Evolutionary conservation across 2,888 invertebrate genomes (phyloP), one percentile per base, ranked within the genome.

Genomic region (Baronia brevicornis): DNA sequence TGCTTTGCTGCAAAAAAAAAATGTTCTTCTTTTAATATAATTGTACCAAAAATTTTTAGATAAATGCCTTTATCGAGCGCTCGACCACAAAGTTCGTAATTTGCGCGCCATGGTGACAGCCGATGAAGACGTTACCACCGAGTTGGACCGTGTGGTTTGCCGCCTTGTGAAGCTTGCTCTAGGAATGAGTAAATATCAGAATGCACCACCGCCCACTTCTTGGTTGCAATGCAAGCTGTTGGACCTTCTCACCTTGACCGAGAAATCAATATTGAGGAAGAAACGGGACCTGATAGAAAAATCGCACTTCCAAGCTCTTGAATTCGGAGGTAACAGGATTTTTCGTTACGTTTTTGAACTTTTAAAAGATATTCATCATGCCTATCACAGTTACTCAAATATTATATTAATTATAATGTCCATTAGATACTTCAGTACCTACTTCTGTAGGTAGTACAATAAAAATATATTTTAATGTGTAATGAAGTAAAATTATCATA

Each of bases 191-290:
- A 60, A 33, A 33, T 46, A 50, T 1, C 55, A 53, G 3, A 47
- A 51, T 6, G 39, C 44, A 0, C 64, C 72, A 0, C 69, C 72
- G 1, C 63, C 74, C 0, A 44, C 67, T 0, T 57, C 47, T 19
- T 82, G 82, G 82, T 58, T 80, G 60, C 72, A 78, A 40, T 66
- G 59, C 48, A 82, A 80, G 44, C 51, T 82, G 14, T 49, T 77
- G 1, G 80, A 80, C 28, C 46, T 84, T 1, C 58, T 84, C 1
- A 66, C 68, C 1, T 51, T 82, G 11, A 70, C 80, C 0, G 82
- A 82, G 36, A 80, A 70, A 26, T 62, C 79, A 1, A 70, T 82
- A 22, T 60, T 69, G 23, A 51, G 64, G 32, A 62, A 70, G 26
- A 69, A 61, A 44, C 57, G 41, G 34, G 46, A 53, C 17, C 64